These are phyloP conservation scores for Conchocele bisecta DNA, from an alignment of 2,888 invertebrate species.

Conservation along the genomic window DNA sequence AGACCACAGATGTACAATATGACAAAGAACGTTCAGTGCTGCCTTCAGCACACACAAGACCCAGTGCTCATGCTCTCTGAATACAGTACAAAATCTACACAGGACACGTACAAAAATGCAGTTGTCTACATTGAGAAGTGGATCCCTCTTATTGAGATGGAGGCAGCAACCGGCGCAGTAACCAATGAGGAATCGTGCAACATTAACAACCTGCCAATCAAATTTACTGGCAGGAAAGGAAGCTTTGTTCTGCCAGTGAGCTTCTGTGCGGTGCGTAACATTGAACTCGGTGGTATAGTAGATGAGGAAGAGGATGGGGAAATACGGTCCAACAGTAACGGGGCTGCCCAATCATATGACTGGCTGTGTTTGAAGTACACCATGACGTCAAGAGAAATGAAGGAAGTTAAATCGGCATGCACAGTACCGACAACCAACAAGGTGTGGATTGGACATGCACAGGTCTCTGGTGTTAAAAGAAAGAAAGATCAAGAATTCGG, in stretches of 20 bases:
- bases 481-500: too few relatives aligned
- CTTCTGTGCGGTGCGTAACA: slow-evolving; percentile 59
- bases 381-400: too few relatives aligned
- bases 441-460: too few relatives aligned
- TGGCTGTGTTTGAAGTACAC: too few relatives aligned
- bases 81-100: slow-evolving; percentile 51
- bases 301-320: slow-evolving; percentile 44
- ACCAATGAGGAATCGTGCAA: slow-evolving; percentile 47
- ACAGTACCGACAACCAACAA: too few relatives aligned
- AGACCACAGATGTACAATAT: slow-evolving; percentile 40
- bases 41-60: slow-evolving; percentile 50
- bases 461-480: too few relatives aligned
- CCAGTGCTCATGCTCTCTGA: slow-evolving; percentile 53
- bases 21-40: slow-evolving; percentile 46
- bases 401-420: too few relatives aligned
- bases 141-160: slow-evolving; percentile 66
- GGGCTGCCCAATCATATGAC: too few relatives aligned
- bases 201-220: slow-evolving; percentile 56
- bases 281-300: slow-evolving; percentile 54
- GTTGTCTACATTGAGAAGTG: slow-evolving; percentile 55
- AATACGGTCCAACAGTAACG: too few relatives aligned
- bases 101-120: slow-evolving; percentile 23
- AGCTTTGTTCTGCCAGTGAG: slow-evolving; percentile 44
- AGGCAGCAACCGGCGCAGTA: slow-evolving; percentile 60
- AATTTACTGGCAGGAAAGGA: slow-evolving; percentile 44